phyloP scores from a whole-genome alignment of 2,797 vertebrate species.

The Smutsia temminckii region DNA sequence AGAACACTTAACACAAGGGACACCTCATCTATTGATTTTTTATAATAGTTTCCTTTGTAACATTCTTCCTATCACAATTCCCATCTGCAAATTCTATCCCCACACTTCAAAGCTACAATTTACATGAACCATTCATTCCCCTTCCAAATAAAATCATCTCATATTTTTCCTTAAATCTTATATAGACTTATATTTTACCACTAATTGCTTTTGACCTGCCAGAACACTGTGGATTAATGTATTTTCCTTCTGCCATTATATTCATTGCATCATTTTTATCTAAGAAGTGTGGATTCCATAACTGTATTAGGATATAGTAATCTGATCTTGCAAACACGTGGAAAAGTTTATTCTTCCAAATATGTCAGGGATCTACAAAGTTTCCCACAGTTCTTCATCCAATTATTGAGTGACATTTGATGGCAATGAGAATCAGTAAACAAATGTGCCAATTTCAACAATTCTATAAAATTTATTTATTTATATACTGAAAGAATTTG shows the following conservation, averaged over 20 bases:
- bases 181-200: neutral
- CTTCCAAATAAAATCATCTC: neutral
- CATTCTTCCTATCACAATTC: neutral
- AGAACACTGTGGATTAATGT: neutral
- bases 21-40: neutral
- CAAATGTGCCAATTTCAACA: neutral
- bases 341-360: constrained; percentile 9
- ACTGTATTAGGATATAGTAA: neutral
- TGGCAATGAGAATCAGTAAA: neutral
- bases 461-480: neutral
- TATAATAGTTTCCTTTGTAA: neutral
- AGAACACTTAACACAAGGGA: neutral
- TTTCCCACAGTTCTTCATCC: neutral
- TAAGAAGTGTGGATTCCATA: neutral
- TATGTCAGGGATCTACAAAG: neutral
- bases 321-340: neutral
- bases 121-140: neutral
- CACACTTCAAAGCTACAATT: neutral
- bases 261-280: neutral
- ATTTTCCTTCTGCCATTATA: neutral
- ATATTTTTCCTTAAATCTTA: neutral
- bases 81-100: neutral
- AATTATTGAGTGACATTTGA: neutral
- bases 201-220: neutral
- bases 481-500: neutral